Percentiles rank a stretch among this genome's conserved stretches.
These are phyloP conservation scores for Galerucella nymphaeae DNA, from an alignment of 2,888 invertebrate genomes.

Conservation along the genomic window DNA sequence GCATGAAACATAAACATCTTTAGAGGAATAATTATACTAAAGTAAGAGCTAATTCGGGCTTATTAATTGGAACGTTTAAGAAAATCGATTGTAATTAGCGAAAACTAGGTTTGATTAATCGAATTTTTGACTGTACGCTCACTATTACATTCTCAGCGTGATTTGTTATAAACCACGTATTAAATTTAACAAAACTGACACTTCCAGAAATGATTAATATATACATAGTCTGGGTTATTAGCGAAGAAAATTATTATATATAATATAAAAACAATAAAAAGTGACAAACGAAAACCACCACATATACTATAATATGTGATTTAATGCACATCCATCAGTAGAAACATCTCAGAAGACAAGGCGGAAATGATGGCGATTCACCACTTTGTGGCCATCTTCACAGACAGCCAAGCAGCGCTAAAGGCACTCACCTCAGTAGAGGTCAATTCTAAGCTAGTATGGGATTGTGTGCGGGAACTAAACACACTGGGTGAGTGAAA, in stretches of 20 bases:
- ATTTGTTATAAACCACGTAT: neutral
- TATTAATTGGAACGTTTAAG: constrained; percentile 6
- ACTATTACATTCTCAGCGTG: neutral
- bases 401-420: no score
- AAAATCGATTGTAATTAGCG: constrained; percentile 14
- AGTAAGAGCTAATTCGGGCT: neutral
- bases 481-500: no score
- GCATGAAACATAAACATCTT: neutral
- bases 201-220: neutral
- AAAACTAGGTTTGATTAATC: neutral
- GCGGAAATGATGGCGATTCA: no score
- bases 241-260: neutral
- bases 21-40: constrained; percentile 3
- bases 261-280: neutral
- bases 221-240: neutral
- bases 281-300: no score
- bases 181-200: neutral
- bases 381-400: no score
- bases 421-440: no score
- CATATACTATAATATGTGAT: no score
- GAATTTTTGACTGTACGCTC: neutral
- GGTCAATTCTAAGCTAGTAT: no score
- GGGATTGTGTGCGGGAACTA: no score
- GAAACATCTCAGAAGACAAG: no score
- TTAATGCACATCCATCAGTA: no score